Conservation (phyloP, 2,113 vertebrate species). For the Platycercus adscitus region DNA sequence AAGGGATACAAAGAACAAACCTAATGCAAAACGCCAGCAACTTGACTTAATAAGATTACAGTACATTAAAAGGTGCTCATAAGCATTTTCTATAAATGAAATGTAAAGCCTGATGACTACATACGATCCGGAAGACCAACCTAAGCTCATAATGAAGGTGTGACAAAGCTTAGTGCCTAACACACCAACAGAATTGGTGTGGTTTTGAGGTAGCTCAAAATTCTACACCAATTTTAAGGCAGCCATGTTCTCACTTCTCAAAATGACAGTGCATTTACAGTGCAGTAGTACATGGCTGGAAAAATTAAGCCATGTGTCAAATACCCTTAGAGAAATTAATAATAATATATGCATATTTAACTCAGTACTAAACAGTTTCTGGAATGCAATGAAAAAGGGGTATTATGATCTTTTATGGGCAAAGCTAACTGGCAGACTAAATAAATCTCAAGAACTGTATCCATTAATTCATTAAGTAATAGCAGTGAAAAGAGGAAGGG, state of each 20-base stretch:
- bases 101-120: constrained; percentile 77
- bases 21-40: neutral
- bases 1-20: constrained; percentile 14
- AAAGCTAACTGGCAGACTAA: neutral
- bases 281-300: neutral
- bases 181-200: neutral
- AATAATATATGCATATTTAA: neutral
- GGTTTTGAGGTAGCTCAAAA: neutral
- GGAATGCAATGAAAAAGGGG: neutral
- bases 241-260: neutral
- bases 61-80: constrained; percentile 67
- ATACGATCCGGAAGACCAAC: constrained; percentile 49
- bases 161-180: neutral
- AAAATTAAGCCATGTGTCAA: neutral
- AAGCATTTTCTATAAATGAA: constrained; percentile 80
- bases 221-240: neutral
- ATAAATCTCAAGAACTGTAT: neutral
- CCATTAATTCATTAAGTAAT: neutral
- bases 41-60: constrained; percentile 71
- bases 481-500: neutral
- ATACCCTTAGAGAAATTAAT: neutral
- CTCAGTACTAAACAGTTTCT: neutral
- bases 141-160: constrained; percentile 55
- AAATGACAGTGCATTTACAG: neutral
- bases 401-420: neutral